phyloP scores from a whole-genome alignment of 2,113 vertebrate species.

The Platichthys stellatus region DNA sequence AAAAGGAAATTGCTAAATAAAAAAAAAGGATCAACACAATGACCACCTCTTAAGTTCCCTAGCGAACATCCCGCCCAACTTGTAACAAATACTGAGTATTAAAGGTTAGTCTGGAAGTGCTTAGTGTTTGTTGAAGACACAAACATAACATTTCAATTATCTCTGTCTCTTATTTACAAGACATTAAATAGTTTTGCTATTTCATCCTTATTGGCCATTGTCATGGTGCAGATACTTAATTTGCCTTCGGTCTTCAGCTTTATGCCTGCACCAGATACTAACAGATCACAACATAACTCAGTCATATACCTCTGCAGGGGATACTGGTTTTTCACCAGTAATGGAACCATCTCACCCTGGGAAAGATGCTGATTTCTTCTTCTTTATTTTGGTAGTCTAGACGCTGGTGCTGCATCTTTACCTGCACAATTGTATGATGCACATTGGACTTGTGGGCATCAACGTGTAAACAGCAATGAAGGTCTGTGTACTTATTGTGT shows the following conservation, averaged over 20 bases:
- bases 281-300: neutral
- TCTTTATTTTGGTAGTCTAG: too few species aligned
- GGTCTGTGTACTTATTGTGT: too few species aligned
- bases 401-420: too few species aligned
- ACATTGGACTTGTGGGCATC: too few species aligned
- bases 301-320: too few species aligned
- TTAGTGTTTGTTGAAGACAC: constrained; percentile 35
- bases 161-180: constrained; percentile 3
- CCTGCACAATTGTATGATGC: too few species aligned
- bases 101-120: constrained; percentile 31
- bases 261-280: neutral
- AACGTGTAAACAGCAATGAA: too few species aligned
- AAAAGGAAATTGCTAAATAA: constrained; percentile 26
- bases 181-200: neutral
- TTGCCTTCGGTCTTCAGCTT: neutral
- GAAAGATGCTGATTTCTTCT: too few species aligned
- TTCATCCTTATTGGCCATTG: neutral
- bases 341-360: too few species aligned
- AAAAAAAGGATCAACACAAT: constrained; percentile 16
- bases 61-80: neutral
- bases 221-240: neutral
- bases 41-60: constrained; percentile 4
- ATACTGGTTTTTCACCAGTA: too few species aligned
- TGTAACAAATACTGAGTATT: constrained; percentile 18
- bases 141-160: constrained; percentile 10